Evolutionary conservation across 2,797 vertebrate genomes (phyloP), one percentile per base, ranked within the genome.

Genomic region (Danio albolineatus): DNA sequence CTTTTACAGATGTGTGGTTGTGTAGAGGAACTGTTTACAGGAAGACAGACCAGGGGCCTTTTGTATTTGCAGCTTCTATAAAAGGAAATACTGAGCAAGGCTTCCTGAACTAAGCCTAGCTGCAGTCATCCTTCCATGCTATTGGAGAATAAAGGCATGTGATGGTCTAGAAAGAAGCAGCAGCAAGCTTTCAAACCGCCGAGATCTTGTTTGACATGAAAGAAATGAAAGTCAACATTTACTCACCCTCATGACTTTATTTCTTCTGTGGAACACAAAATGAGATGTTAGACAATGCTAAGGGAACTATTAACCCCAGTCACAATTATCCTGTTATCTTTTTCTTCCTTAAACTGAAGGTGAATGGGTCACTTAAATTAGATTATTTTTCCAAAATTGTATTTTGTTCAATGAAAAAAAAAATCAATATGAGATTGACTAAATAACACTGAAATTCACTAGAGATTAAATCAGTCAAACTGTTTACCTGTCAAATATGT

Each of bases 11-110:
- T 66, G 69, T 72, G 79, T 53, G 16, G 66, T 56, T 79, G 73
- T 79, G 70, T 77, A 74, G 38, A 83, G 70, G 75, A 91, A 90
- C 90, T 95, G 93, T 94, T 94, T 94, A 95, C 94, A 94, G 94
- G 94, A 95, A 94, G 84, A 85, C 90, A 89, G 88, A 87, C 89
- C 91, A 90, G 84, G 86, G 85, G 88, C 81, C 94, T 92, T 94
- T 94, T 94, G 93, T 94, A 82, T 91, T 94, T 78, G 79, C 79
- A 53, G 91, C 90, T 88, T 94, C 93, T 94, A 93, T 93, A 94
- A 94, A 94, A 94, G 94, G 94, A 92, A 92, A 94, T 93, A 89
- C 87, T 90, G 88, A 65, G 5, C 87, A 89, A 85, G 81, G 89
- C 93, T 95, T 94, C 93, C 93, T 94, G 92, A 84, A 91, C 90